Percentiles rank a stretch among this genome's conserved stretches.
phyloP scores from a whole-genome alignment of 2,797 vertebrate genomes.

The Liasis olivaceus region DNA sequence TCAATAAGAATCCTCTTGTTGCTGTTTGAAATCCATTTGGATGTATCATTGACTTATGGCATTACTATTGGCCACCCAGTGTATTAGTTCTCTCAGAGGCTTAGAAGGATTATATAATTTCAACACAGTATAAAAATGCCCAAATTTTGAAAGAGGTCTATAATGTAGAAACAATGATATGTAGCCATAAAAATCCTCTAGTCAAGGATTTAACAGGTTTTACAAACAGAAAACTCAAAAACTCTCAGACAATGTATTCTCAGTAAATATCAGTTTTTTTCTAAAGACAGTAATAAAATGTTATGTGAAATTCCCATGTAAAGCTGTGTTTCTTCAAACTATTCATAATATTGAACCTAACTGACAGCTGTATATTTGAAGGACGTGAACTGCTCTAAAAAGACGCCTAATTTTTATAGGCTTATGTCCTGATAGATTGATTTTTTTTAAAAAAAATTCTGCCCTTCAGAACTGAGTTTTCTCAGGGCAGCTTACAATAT shows the following conservation, averaged over 20 bases:
- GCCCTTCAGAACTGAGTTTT: not conserved
- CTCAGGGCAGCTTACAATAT: not conserved
- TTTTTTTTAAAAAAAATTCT: not conserved
- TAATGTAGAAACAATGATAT: no score
- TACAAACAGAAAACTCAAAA: not conserved
- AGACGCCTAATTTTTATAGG: not conserved
- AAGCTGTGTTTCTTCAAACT: not conserved
- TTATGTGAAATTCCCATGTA: not conserved
- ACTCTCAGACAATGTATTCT: no score
- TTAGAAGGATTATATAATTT: not conserved
- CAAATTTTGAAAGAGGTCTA: not conserved
- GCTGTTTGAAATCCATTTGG: not conserved
- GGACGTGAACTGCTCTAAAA: not conserved
- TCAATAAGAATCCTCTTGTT: not conserved
- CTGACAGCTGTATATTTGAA: not conserved
- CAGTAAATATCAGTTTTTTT: not conserved
- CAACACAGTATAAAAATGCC: not conserved
- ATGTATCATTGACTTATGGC: not conserved
- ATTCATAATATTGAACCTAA: not conserved
- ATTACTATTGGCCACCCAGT: not conserved
- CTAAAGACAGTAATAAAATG: not conserved
- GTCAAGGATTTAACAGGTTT: not conserved
- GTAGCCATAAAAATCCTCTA: not conserved
- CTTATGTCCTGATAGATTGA: not conserved
- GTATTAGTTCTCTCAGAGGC: not conserved